Base-by-base conservation (phyloP, 1,140 invertebrate genomes). In the Epicauta chinensis region DNA sequence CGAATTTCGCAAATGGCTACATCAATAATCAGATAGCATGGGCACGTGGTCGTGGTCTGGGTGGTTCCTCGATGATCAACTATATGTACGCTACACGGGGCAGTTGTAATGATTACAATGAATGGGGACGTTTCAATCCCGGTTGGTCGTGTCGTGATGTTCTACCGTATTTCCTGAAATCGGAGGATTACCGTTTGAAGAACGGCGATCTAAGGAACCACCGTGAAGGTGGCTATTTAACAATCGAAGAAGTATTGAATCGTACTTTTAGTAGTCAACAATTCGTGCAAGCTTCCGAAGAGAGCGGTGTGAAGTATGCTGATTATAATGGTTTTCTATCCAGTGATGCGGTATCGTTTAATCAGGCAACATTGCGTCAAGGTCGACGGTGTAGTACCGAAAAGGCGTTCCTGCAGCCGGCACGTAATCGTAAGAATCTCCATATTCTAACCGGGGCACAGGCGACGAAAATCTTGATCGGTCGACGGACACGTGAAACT, bases 81-180 rank as follows among this genome's bases (percentile, higher is more conserved):
- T 89, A 84, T 45, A 91, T 94, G 89, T 83, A 91, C 11, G 91
- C 93, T 66, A 84, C 89, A 1, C 74, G 91, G 16, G 91, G 91
- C 0, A 82, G 89, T 71, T 75, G 75, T 2, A 47, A 58, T 14
- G 79, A 81, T 52, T 81, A 75, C 44, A 75, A 81, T 42, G 67
- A 71, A 37, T 91, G 89, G 88, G 80, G 78, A 32, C 48, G 58
- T 60, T 55, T 79, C 60, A 91, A 91, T 55, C 65, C 71, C 1
- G 86, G 86, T 0, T 94, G 91, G 91, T 81, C 81, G 16, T 94
- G 86, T 65, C 74, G 83, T 9, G 83, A 89, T 39, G 78, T 90
- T 0, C 68, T 91, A 0, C 83, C 83, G 0, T 92, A 89, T 61
- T 92, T 91, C 63, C 81, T 81, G 55, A 90, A 89, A 65, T 80